Conservation (phyloP, 1,140 invertebrate species). For the Philopotamus ludificatus region DNA sequence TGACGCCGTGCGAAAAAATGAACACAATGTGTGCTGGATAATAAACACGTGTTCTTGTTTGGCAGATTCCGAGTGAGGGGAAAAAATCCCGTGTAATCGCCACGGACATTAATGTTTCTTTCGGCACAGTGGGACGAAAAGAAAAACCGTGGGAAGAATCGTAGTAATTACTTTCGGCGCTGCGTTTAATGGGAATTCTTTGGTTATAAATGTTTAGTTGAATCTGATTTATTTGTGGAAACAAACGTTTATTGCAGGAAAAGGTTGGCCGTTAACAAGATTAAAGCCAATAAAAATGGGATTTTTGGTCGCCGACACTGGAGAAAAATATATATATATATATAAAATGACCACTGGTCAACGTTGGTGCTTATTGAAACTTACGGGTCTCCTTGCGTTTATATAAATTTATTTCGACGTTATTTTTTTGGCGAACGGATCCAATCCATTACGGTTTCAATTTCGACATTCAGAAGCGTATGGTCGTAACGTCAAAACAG, state of each 20-base stretch:
- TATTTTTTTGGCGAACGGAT: too few species aligned
- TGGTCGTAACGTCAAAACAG: too few species aligned
- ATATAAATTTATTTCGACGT: too few species aligned
- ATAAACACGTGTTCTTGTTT: too few species aligned
- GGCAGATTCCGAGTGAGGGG: too few species aligned
- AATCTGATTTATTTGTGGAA: constrained; percentile 19
- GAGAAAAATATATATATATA: too few species aligned
- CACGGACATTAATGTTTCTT: not conserved
- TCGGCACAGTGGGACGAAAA: not conserved
- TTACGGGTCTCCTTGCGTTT: too few species aligned
- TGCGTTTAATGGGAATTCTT: constrained; percentile 29
- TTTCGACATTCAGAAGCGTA: too few species aligned
- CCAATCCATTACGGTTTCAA: too few species aligned
- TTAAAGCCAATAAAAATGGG: constrained; percentile 16
- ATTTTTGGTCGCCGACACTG: constrained; percentile 7
- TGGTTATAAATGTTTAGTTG: constrained; percentile 28
- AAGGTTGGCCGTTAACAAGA: constrained; percentile 20
- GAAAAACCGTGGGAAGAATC: constrained; percentile 10
- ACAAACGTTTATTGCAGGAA: constrained; percentile 23
- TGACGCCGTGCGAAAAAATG: not conserved
- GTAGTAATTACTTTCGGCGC: constrained; percentile 22
- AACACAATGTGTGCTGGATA: not conserved
- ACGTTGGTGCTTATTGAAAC: too few species aligned
- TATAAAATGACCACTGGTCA: too few species aligned
- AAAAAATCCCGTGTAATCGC: not conserved